Conservation (phyloP, 1,140 invertebrate species). For the Aricia agestis region DNA sequence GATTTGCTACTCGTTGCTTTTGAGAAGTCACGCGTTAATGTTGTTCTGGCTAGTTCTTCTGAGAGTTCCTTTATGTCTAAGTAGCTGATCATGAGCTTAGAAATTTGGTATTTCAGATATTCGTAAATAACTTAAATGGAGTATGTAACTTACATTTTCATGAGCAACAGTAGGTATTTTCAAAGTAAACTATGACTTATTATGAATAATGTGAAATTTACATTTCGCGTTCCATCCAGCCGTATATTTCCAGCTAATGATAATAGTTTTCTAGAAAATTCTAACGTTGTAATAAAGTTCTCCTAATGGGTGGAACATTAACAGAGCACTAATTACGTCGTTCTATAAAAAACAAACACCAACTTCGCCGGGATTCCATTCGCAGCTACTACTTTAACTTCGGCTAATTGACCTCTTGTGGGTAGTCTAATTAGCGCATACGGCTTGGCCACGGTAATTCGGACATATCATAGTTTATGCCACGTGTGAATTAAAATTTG, state of each 20-base stretch:
- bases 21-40: too few relatives aligned
- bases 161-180: not conserved
- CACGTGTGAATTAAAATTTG: not conserved
- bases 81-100: too few relatives aligned
- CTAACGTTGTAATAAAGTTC: not conserved
- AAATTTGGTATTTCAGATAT: too few relatives aligned
- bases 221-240: not conserved
- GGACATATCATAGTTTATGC: not conserved
- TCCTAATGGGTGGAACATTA: not conserved
- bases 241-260: not conserved
- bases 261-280: not conserved
- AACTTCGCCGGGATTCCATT: not conserved
- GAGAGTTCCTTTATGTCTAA: too few relatives aligned
- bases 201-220: not conserved
- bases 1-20: too few relatives aligned
- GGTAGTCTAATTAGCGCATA: not conserved
- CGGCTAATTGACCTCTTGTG: conserved; percentile 4
- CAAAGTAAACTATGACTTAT: not conserved
- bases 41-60: too few relatives aligned
- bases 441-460: not conserved
- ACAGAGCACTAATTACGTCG: not conserved
- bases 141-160: too few relatives aligned
- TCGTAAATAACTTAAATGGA: too few relatives aligned
- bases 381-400: conserved; percentile 4
- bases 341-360: not conserved